Evolutionary conservation across 2,797 vertebrate species (phyloP).

Genomic region (Caiman crocodilus): DNA sequence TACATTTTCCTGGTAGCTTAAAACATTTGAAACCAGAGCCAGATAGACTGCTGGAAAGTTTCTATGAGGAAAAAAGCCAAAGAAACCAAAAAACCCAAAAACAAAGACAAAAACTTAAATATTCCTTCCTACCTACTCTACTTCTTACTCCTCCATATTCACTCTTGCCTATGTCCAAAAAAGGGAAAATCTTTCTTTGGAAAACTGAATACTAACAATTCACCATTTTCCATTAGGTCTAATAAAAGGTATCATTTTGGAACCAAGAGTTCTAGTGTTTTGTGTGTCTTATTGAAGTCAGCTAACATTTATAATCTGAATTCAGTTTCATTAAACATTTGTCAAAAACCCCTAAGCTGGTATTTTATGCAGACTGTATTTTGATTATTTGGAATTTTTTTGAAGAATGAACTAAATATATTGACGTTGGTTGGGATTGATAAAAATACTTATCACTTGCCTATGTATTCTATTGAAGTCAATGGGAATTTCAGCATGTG

Average conservation of each 20-base stretch:
- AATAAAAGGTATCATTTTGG: no score
- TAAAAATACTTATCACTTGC: neutral
- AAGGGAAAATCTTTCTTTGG: no score
- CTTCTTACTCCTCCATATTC: no score
- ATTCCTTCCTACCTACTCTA: no score
- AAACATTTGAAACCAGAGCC: neutral
- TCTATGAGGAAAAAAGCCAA: no score
- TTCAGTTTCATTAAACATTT: neutral
- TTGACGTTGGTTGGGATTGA: neutral
- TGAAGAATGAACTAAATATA: slow-evolving; percentile 15
- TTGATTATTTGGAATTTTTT: slow-evolving; percentile 33
- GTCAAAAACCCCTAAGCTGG: slow-evolving; percentile 12
- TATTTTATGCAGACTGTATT: slow-evolving; percentile 36
- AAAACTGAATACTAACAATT: no score
- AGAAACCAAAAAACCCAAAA: no score
- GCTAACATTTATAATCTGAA: neutral
- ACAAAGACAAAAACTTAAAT: no score
- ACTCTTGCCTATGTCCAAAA: no score
- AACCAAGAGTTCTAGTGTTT: no score
- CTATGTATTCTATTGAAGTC: neutral
- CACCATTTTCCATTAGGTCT: no score
- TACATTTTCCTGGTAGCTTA: neutral
- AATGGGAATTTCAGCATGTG: slow-evolving; percentile 10
- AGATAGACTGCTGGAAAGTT: no score
- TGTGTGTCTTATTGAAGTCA: neutral